Base-by-base conservation (phyloP, 1,140 invertebrate genomes). In the Holcopasites calliopsidis region DNA sequence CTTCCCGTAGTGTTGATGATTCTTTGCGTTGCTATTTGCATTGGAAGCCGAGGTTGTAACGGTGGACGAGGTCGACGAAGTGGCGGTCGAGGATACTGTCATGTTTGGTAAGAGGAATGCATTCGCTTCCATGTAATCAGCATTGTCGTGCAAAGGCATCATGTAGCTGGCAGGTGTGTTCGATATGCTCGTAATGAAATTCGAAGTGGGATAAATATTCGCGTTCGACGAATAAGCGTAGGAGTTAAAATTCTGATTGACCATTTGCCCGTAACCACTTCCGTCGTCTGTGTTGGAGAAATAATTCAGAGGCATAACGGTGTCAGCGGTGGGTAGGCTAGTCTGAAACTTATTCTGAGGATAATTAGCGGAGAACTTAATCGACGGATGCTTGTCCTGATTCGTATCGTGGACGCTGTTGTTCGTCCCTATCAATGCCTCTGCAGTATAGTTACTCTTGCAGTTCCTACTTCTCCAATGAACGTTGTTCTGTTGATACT, bases 361-460 rank as follows among this genome's bases (percentile, higher is more conserved):
- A 70, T 91, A 91, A 77, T 91, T 92, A 10, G 85, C 31, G 0
- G 88, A 72, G 26, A 91, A 91, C 18, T 92, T 92, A 7, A 84
- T 85, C 2, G 87, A 81, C 1, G 87, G 70, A 11, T 92, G 90
- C 35, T 91, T 92, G 5, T 92, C 90, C 6, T 87, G 81, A 70
- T 78, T 86, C 33, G 83, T 87, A 58, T 92, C 89, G 6, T 87
- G 90, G 64, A 90, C 86, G 77, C 76, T 90, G 35, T 61, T 87
- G 62, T 82, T 93, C 49, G 81, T 90, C 58, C 91, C 91, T 55
- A 94, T 94, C 13, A 94, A 80, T 18, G 93, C 92, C 74, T 94
- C 93, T 0, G 93, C 93, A 4, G 93, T 94, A 64, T 94, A 94
- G 87, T 92, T 94, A 57, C 92, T 93, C 28, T 92, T 92, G 40